Conservation (phyloP, 2,113 vertebrate genomes). For the Platycercus adscitus region DNA sequence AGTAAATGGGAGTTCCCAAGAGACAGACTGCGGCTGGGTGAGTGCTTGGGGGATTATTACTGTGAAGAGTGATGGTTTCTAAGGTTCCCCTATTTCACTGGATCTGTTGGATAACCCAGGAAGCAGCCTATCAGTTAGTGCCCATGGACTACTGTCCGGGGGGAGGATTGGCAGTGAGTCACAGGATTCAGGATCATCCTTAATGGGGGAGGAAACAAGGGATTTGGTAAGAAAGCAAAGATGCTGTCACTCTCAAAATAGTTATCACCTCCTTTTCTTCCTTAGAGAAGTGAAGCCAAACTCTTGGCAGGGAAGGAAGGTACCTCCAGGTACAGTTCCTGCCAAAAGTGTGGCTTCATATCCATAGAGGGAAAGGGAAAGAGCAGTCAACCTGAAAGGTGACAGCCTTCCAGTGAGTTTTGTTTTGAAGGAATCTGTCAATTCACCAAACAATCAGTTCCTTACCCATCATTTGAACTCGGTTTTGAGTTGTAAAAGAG, state of each 20-base stretch:
- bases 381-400: neutral
- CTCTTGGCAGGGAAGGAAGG: neutral
- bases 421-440: neutral
- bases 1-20: slow-evolving; percentile 95
- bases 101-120: neutral
- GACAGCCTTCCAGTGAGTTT: neutral
- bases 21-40: slow-evolving; percentile 86
- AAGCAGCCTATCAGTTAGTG: neutral
- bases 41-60: neutral
- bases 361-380: neutral
- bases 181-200: neutral
- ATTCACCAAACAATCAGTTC: neutral
- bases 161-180: neutral
- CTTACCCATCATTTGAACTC: neutral
- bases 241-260: neutral
- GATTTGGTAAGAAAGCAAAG: neutral
- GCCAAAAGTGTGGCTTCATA: neutral
- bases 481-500: neutral
- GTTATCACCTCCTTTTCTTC: neutral
- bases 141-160: neutral
- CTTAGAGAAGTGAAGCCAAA: neutral
- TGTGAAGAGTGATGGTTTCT: neutral
- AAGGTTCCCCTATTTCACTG: accelerated
- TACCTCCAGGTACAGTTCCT: neutral
- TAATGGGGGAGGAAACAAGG: neutral